Evolutionary conservation across 1,140 invertebrate genomes (phyloP).

Genomic region (Drosophila busckii): DNA sequence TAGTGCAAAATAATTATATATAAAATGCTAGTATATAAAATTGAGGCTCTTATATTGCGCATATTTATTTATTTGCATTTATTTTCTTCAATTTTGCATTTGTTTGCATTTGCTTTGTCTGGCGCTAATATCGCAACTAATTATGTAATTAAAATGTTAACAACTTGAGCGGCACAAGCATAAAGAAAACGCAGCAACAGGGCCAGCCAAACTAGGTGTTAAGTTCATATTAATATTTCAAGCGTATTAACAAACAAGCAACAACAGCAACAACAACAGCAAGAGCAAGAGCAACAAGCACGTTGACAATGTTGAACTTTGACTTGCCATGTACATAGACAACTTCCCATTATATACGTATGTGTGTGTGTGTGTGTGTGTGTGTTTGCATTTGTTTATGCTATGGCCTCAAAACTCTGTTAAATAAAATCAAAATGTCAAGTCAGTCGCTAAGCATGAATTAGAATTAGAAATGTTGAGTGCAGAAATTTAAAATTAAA

Average conservation of each 20-base stretch:
- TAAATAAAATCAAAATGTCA: constrained; percentile 42
- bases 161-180: constrained; percentile 40
- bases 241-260: constrained; percentile 24
- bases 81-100: constrained; percentile 21
- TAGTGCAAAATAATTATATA: too few relatives aligned
- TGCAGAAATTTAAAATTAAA: too few relatives aligned
- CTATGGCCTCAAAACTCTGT: neutral
- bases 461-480: constrained; percentile 38
- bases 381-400: constrained; percentile 8
- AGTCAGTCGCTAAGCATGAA: constrained; percentile 40
- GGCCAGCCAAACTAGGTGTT: constrained; percentile 31
- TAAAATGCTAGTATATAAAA: too few relatives aligned
- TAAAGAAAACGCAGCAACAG: constrained; percentile 36
- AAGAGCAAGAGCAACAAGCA: constrained; percentile 1
- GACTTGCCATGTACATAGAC: constrained; percentile 8
- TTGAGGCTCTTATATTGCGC: neutral
- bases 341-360: neutral
- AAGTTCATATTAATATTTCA: constrained; percentile 37
- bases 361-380: neutral
- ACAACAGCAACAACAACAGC: constrained; percentile 1
- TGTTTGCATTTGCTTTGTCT: constrained; percentile 21
- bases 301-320: constrained; percentile 21
- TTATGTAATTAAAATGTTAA: constrained; percentile 46
- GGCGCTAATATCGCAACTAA: constrained; percentile 28
- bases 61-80: neutral